These are phyloP conservation scores for Thecophora atra DNA, from an alignment of 2,888 invertebrate species.

Conservation along the genomic window DNA sequence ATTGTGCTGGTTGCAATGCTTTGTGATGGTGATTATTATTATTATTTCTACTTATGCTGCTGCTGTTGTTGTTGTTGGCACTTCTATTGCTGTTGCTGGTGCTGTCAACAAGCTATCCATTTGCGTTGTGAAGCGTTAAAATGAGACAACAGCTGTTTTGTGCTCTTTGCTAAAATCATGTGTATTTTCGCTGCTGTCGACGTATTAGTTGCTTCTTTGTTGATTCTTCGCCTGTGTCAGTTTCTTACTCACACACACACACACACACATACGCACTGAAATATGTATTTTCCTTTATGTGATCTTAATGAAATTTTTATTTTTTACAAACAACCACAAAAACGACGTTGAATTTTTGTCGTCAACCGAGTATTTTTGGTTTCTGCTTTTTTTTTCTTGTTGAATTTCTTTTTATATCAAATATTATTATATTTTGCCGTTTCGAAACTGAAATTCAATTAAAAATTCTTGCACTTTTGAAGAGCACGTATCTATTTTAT, in stretches of 20 bases:
- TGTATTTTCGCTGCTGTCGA: slow-evolving; percentile 17
- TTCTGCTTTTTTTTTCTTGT: background rate
- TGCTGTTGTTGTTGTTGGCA: slow-evolving; percentile 9
- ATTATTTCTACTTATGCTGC: slow-evolving; percentile 1
- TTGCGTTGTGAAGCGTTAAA: slow-evolving; percentile 21
- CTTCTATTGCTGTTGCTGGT: slow-evolving; percentile 17
- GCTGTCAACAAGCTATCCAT: slow-evolving; percentile 19
- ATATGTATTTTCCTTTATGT: background rate
- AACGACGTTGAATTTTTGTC: background rate
- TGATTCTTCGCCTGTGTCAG: background rate
- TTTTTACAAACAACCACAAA: slow-evolving; percentile 11
- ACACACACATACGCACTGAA: background rate
- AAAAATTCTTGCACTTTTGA: too few relatives aligned
- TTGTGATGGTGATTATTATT: slow-evolving; percentile 8
- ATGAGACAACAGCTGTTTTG: slow-evolving; percentile 34
- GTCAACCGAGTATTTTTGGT: background rate
- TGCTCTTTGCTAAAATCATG: slow-evolving; percentile 20
- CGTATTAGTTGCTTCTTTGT: background rate
- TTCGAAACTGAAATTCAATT: background rate
- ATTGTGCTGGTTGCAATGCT: slow-evolving; percentile 18
- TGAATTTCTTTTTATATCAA: background rate
- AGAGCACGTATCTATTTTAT: too few relatives aligned
- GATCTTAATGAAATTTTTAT: slow-evolving; percentile 28
- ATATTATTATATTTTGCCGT: background rate
- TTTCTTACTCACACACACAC: background rate